Evolutionary conservation across 2,888 invertebrate genomes (phyloP).

Genomic region (Drosophila mayaguana): DNA sequence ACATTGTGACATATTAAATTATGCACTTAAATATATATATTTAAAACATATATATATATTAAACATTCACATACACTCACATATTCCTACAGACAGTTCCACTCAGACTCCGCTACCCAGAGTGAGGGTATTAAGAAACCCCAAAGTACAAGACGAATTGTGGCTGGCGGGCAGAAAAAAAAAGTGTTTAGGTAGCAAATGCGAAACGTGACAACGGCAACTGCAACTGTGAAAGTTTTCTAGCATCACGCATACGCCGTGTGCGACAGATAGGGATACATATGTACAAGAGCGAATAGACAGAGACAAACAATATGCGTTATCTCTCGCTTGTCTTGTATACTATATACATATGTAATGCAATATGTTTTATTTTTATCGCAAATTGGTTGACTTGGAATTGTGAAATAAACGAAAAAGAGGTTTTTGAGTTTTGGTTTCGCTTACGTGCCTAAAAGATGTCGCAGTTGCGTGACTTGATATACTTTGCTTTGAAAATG

Average conservation of each 20-base stretch:
- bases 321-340: slow-evolving; percentile 51
- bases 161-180: slow-evolving; percentile 31
- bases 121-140: slow-evolving; percentile 12
- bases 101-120: background rate
- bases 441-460: slow-evolving; percentile 51
- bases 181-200: slow-evolving; percentile 63
- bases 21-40: no score
- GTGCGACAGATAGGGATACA: slow-evolving; percentile 11
- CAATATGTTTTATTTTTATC: slow-evolving; percentile 77
- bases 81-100: no score
- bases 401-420: background rate
- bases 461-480: slow-evolving; percentile 40
- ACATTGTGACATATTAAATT: no score
- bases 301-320: slow-evolving; percentile 19
- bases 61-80: no score
- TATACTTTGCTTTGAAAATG: slow-evolving; percentile 25
- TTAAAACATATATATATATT: no score
- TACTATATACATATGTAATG: slow-evolving; percentile 37
- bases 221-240: slow-evolving; percentile 61
- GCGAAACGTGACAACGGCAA: slow-evolving; percentile 68
- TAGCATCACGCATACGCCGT: slow-evolving; percentile 65
- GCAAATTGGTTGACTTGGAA: slow-evolving; percentile 69
- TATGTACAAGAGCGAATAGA: background rate
- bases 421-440: slow-evolving; percentile 14
- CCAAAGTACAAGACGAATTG: slow-evolving; percentile 31